A percentile compares a stretch with the other conserved stretches of the same genome.
These are phyloP conservation scores for Mythimna ferrago DNA, from an alignment of 2,888 invertebrate genomes.

Conservation along the genomic window DNA sequence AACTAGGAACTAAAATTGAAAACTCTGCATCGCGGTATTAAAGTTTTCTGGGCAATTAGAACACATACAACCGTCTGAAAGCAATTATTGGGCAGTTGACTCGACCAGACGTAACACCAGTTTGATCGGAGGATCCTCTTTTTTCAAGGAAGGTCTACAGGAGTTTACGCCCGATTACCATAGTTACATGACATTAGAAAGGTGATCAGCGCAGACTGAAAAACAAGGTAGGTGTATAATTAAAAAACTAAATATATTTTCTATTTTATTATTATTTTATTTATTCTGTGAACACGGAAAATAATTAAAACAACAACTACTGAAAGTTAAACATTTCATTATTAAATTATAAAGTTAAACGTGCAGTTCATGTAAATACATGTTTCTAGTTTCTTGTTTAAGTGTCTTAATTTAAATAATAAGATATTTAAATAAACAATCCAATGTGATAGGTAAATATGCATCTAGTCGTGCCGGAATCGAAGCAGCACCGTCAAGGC, in stretches of 20 bases:
- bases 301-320: background rate
- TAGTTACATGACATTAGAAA: background rate
- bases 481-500: conserved; percentile 83
- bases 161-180: too few species aligned
- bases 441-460: too few species aligned
- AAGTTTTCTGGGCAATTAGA: too few species aligned
- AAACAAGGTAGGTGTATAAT: background rate
- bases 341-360: background rate
- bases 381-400: too few species aligned
- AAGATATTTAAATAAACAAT: background rate
- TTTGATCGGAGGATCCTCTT: too few species aligned
- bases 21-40: too few species aligned
- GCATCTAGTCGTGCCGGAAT: conserved; percentile 64
- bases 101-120: too few species aligned
- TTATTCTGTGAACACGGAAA: background rate
- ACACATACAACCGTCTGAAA: too few species aligned
- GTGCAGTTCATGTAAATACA: background rate
- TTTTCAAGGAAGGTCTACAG: too few species aligned
- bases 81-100: too few species aligned
- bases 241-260: background rate
- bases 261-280: background rate
- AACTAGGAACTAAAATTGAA: too few species aligned
- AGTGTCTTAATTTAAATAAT: background rate
- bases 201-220: background rate
- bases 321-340: background rate